Conservation (phyloP, 1,140 invertebrate genomes). For the Drosophila sucinea region DNA sequence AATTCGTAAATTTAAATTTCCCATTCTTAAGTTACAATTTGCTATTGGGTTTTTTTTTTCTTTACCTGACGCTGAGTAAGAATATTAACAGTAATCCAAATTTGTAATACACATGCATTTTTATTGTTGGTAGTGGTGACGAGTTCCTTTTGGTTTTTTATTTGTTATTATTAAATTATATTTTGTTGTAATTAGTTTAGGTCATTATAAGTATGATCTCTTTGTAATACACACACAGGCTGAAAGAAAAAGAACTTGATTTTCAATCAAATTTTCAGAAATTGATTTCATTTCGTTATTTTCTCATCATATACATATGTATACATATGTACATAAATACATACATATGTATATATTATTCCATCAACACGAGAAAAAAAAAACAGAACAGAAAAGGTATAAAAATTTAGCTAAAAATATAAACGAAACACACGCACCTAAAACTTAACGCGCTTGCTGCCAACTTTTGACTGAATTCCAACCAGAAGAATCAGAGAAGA, state of each 20-base stretch:
- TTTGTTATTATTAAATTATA: constrained; percentile 21
- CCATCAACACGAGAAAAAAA: background rate
- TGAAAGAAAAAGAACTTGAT: background rate
- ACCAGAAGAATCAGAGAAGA: constrained; percentile 29
- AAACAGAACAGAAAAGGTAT: background rate
- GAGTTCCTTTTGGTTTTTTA: constrained; percentile 12
- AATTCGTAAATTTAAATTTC: constrained; percentile 6
- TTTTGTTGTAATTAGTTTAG: background rate
- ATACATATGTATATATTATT: background rate
- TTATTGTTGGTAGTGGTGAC: constrained; percentile 29
- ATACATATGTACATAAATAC: no score
- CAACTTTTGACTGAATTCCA: constrained; percentile 46
- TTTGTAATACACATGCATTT: constrained; percentile 78
- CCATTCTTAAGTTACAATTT: background rate
- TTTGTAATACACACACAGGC: background rate
- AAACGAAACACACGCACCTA: constrained; percentile 7
- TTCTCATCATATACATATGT: background rate
- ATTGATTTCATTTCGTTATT: background rate
- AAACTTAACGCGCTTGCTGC: constrained; percentile 37
- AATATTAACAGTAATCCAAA: constrained; percentile 81
- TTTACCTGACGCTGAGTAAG: constrained; percentile 79
- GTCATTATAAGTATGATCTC: background rate
- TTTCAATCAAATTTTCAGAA: background rate
- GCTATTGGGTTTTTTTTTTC: background rate
- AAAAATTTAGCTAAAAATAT: constrained; percentile 4